Base-by-base conservation (phyloP, 1,140 invertebrate genomes). In the Brachionus plicatilis region DNA sequence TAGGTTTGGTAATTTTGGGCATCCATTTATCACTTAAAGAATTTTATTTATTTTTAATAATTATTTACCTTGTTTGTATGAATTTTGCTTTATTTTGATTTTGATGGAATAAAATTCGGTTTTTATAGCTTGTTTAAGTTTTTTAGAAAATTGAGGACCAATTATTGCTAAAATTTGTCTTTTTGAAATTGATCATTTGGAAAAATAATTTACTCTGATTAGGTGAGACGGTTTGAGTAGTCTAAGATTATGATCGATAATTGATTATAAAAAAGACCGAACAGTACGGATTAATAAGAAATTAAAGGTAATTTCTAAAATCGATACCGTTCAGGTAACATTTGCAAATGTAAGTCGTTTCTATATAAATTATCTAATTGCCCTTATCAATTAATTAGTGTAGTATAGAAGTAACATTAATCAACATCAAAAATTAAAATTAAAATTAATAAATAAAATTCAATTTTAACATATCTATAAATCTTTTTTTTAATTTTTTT, bases 161-260 rank as follows among this genome's bases (percentile, higher is more conserved):
- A 70, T 70, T 60, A 60, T 12, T 47, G 27, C 1, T 11, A 70
- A 33, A 70, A 27, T 50, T 76, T 76, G 20, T 76, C 43, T 50
- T 50, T 27, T 76, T 76, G 43, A 76, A 50, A 50, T 72, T 37
- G 29, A 45, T 76, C 72, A 76, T 76, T 20, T 76, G 43, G 72
- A 50, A 76, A 50, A 47, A 27, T 50, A 76, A 76, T 76, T 76
- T 47, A 47, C 72, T 76, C 12, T 50, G 72, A 27, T 50, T 76
- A 76, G 45, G 72, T 76, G 72, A 76, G 72, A 76, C 72, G 72
- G 45, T 53, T 37, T 50, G 20, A 24, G 20, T 24, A 76, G 8
- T 4, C 33, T 45, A 20, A 60, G 7, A 60, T 8, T 20, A 60
- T 60, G n/a, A 60, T 20, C 20, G 53, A 24, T 41, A 20, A 72